Conservation (phyloP, 2,888 invertebrate species). For the Metallyticus violacea region DNA sequence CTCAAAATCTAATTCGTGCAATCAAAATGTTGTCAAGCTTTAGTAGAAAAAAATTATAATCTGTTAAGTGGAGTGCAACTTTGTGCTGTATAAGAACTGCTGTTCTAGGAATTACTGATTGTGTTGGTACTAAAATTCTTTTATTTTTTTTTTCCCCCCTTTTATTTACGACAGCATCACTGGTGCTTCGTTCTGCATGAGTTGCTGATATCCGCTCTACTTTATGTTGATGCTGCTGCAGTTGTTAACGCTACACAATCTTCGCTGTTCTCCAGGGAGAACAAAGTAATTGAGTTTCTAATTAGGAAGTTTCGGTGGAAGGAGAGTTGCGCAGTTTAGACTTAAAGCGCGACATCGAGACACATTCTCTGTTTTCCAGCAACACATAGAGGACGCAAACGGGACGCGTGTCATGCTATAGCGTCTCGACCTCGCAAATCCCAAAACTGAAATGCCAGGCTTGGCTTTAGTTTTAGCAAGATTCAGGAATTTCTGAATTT, state of each 20-base stretch:
- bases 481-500: too few relatives aligned
- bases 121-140: neutral
- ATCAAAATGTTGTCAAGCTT: too few relatives aligned
- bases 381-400: neutral
- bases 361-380: neutral
- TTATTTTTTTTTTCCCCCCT: neutral
- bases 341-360: constrained; percentile 3
- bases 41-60: too few relatives aligned
- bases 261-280: constrained; percentile 8
- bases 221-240: constrained; percentile 19
- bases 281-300: constrained; percentile 27
- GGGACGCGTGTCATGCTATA: too few relatives aligned
- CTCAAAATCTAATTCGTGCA: too few relatives aligned
- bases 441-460: too few relatives aligned
- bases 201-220: constrained; percentile 3
- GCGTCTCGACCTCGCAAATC: neutral
- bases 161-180: neutral
- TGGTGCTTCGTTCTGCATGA: neutral
- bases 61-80: too few relatives aligned
- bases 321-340: constrained; percentile 20
- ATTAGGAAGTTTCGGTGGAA: constrained; percentile 23
- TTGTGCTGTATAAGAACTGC: too few relatives aligned
- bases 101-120: too few relatives aligned
- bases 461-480: too few relatives aligned
- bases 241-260: constrained; percentile 17